phyloP scores from a whole-genome alignment of 1,140 invertebrate genomes.

The Thaumatotibia leucotreta region DNA sequence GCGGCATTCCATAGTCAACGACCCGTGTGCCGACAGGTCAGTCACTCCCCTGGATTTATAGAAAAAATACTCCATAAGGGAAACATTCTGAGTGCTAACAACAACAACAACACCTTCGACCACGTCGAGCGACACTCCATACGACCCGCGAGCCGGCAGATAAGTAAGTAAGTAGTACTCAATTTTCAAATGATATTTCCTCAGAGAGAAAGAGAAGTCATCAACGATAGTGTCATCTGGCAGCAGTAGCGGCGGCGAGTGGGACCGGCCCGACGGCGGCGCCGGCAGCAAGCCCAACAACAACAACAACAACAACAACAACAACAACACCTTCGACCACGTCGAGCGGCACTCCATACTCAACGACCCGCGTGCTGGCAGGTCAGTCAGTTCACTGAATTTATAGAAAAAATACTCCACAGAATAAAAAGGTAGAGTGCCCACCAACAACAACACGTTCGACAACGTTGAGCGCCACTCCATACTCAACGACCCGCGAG shows the following conservation, averaged over 20 bases:
- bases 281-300: constrained; percentile 16
- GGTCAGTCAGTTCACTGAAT: too few relatives aligned
- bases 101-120: constrained; percentile 75
- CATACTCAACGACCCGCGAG: too few relatives aligned
- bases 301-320: constrained; percentile 13
- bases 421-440: too few relatives aligned
- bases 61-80: too few relatives aligned
- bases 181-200: too few relatives aligned
- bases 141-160: constrained; percentile 79
- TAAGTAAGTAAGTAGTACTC: too few relatives aligned
- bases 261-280: constrained; percentile 53
- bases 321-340: constrained; percentile 77
- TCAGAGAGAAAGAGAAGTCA: constrained; percentile 44
- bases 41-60: too few relatives aligned
- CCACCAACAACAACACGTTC: constrained; percentile 36
- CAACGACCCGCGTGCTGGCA: constrained; percentile 78
- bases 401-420: too few relatives aligned
- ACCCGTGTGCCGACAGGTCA: too few relatives aligned
- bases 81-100: too few relatives aligned
- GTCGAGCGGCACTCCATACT: constrained; percentile 79
- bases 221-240: constrained; percentile 37
- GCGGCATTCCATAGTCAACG: too few relatives aligned
- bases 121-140: constrained; percentile 79
- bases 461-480: constrained; percentile 47
- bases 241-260: constrained; percentile 52